Evolutionary conservation across 2,797 vertebrate genomes (phyloP).

Genomic region (Rallus crepitans): DNA sequence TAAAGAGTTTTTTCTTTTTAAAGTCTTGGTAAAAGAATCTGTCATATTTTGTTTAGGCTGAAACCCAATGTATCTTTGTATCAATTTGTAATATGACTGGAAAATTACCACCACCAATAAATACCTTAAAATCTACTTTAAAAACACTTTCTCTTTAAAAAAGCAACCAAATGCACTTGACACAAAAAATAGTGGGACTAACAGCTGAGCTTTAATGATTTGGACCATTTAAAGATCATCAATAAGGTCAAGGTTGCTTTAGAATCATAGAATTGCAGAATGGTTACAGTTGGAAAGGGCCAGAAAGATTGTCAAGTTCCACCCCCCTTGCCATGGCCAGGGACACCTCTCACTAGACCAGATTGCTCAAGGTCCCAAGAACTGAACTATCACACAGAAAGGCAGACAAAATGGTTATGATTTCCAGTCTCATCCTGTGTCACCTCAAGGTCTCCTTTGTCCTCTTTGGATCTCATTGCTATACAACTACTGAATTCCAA

Average conservation of each 20-base stretch:
- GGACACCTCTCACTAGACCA: no score
- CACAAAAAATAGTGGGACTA: not conserved
- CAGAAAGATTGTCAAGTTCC: no score
- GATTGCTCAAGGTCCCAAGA: not conserved
- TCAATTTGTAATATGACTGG: not conserved
- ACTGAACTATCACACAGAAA: not conserved
- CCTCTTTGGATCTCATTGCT: not conserved
- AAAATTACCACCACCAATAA: not conserved
- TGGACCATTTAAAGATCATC: not conserved
- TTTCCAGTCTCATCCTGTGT: not conserved
- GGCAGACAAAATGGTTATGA: not conserved
- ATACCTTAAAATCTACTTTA: not conserved
- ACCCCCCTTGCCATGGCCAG: no score
- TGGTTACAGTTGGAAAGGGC: no score
- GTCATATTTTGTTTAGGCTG: not conserved
- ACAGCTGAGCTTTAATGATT: not conserved
- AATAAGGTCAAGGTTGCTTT: not conserved
- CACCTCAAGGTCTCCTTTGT: not conserved
- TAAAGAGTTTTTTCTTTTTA: not conserved
- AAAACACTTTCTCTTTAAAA: not conserved
- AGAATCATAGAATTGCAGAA: not conserved
- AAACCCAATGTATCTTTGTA: not conserved
- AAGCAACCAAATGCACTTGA: not conserved
- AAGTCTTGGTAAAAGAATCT: not conserved
- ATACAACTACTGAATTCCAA: not conserved